phyloP scores from a whole-genome alignment of 1,140 invertebrate species.

The Drosophila hydei region DNA sequence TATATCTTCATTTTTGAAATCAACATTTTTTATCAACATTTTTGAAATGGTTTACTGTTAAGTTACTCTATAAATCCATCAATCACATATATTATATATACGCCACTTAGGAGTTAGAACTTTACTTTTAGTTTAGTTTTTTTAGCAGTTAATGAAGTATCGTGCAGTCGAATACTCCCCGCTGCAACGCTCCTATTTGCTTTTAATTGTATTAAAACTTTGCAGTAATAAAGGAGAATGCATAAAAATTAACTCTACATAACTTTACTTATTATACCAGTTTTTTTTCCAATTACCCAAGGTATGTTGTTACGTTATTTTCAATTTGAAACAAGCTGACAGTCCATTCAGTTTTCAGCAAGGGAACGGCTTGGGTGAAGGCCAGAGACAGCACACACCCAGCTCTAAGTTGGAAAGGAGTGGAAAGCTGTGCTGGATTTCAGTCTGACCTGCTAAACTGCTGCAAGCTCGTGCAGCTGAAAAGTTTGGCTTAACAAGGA shows the following conservation, averaged over 20 bases:
- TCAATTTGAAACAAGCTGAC: too few species aligned
- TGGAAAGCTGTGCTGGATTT: not conserved
- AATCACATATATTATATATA: too few species aligned
- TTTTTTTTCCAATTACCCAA: not conserved
- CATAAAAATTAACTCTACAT: not conserved
- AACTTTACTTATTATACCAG: not conserved
- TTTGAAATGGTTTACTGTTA: too few species aligned
- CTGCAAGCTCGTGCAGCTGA: constrained; percentile 2
- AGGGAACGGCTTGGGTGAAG: too few species aligned
- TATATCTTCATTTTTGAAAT: too few species aligned
- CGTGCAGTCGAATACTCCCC: too few species aligned
- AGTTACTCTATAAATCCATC: too few species aligned
- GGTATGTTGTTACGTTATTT: not conserved
- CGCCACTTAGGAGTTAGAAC: too few species aligned
- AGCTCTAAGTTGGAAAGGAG: not conserved
- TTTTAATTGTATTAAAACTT: not conserved
- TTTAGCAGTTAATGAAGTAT: too few species aligned
- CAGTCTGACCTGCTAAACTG: not conserved
- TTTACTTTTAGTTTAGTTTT: too few species aligned
- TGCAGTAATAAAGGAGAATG: not conserved
- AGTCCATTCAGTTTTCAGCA: too few species aligned
- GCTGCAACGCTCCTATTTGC: not conserved
- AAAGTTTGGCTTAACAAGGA: constrained; percentile 19
- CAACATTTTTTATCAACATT: too few species aligned
- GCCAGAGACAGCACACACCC: not conserved